These are phyloP conservation scores for Heterochromis multidens DNA, from an alignment of 2,113 vertebrate genomes.

Conservation along the genomic window DNA sequence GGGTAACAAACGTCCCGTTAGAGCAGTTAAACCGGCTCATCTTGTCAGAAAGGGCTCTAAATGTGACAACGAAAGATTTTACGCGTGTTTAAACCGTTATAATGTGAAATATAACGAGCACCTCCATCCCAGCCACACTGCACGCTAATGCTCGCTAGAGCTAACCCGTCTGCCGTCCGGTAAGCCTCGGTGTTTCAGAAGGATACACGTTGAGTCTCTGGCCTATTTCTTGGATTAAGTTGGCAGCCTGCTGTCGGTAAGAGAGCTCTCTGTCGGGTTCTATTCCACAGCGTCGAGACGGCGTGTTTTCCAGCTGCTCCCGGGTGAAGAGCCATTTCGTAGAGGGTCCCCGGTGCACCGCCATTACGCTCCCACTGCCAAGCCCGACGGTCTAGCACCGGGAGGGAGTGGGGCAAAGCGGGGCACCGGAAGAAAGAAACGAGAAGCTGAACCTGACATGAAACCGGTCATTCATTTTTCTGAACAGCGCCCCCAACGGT, in stretches of 20 bases:
- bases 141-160: background rate
- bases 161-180: background rate
- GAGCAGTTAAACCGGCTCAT: fast-evolving
- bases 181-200: conserved; percentile 16
- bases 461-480: background rate
- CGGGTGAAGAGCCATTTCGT: conserved; percentile 96
- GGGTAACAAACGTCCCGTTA: fast-evolving
- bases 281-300: conserved; percentile 90
- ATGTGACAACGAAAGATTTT: fast-evolving
- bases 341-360: conserved; percentile 83
- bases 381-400: conserved; percentile 56
- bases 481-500: conserved; percentile 18
- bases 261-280: conserved; percentile 95
- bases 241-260: conserved; percentile 95
- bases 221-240: conserved; percentile 96
- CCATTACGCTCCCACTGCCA: conserved; percentile 74
- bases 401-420: conserved; percentile 41
- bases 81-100: fast-evolving
- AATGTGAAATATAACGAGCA: fast-evolving
- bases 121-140: background rate
- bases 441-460: background rate
- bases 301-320: conserved; percentile 92
- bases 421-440: conserved; percentile 43
- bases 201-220: conserved; percentile 99
- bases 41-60: fast-evolving